Evolutionary conservation across 2,797 vertebrate species (phyloP).

Genomic region (Podargus strigoides): DNA sequence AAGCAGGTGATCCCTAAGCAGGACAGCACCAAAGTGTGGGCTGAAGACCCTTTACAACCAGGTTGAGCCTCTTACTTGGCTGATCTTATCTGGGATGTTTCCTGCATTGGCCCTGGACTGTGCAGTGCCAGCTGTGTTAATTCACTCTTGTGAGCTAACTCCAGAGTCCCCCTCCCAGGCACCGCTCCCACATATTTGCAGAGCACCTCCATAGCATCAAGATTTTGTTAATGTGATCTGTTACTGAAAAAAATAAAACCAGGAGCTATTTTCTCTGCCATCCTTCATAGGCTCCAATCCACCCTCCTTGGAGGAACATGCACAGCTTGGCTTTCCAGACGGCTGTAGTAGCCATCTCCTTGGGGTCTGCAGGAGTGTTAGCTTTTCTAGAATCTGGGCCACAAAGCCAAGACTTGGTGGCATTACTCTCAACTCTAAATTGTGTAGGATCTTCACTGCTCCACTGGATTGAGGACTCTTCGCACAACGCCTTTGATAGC

Average conservation of each 20-base stretch:
- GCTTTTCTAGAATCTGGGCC: not conserved
- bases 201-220: rapidly evolving
- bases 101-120: rapidly evolving
- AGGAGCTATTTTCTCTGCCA: not conserved
- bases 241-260: not conserved
- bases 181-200: not conserved
- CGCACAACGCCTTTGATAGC: not conserved
- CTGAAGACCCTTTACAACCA: not conserved
- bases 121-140: not conserved
- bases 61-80: not conserved
- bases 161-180: not conserved
- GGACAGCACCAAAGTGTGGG: rapidly evolving
- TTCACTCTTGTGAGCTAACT: not conserved
- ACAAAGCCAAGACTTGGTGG: not conserved
- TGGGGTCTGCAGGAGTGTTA: not conserved
- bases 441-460: not conserved
- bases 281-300: not conserved
- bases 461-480: not conserved
- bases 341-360: not conserved
- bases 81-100: not conserved
- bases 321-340: not conserved
- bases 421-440: not conserved
- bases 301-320: not conserved
- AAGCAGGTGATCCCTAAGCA: rapidly evolving
- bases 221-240: rapidly evolving